A percentile compares a stretch with the other conserved stretches of the same genome.
Evolutionary conservation across 2,797 vertebrate genomes (phyloP).

Genomic region (Cossypha caffra): DNA sequence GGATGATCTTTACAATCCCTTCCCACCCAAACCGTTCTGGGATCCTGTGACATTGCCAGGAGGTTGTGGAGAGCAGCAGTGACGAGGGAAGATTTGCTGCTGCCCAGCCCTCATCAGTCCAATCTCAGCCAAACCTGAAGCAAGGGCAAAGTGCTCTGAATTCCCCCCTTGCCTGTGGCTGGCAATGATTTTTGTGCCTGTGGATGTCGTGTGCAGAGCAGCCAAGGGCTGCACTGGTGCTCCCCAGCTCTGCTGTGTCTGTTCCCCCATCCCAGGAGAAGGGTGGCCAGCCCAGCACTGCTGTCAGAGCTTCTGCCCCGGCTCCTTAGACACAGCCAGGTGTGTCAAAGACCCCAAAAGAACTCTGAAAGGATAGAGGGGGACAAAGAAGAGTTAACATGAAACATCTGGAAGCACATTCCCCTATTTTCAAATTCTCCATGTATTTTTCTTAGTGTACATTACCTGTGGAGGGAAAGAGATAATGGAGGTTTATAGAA

Average conservation of each 20-base stretch:
- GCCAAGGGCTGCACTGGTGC: not conserved
- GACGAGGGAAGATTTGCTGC: not conserved
- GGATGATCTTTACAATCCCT: accelerated
- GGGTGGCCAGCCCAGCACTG: not conserved
- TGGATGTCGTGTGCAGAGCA: not conserved
- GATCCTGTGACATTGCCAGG: accelerated
- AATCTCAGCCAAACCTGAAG: not conserved
- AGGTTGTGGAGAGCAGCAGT: not conserved
- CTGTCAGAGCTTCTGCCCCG: not conserved
- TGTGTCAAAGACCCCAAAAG: not conserved
- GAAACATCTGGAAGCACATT: not conserved
- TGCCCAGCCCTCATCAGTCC: not conserved
- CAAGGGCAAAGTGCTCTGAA: not conserved
- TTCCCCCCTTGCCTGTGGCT: not conserved
- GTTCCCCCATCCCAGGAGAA: not conserved
- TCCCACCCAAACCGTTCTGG: not conserved
- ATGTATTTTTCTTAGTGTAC: not conserved
- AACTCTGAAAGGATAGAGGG: not conserved
- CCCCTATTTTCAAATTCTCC: not conserved
- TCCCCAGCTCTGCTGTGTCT: not conserved
- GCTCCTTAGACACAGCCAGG: not conserved
- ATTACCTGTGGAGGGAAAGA: not conserved
- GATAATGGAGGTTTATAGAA: not conserved
- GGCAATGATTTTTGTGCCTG: accelerated
- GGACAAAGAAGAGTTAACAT: not conserved